phyloP scores from a whole-genome alignment of 2,113 vertebrate genomes.

The Numida meleagris region DNA sequence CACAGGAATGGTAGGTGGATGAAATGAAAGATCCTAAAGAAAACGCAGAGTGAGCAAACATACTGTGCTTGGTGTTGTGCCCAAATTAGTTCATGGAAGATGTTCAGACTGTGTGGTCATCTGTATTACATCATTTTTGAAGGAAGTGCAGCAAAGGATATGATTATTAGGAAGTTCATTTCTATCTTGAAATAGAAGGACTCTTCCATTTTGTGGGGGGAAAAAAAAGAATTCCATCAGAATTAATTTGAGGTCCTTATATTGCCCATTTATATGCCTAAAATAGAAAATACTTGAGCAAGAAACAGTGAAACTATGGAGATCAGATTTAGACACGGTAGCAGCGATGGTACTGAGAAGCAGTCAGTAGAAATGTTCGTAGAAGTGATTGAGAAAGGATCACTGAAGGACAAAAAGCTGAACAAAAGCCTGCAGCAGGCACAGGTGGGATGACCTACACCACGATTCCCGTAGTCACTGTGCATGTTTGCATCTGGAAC shows the following conservation, averaged over 20 bases:
- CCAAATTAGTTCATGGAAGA: neutral
- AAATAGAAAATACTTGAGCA: slow-evolving; percentile 14
- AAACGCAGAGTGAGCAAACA: neutral
- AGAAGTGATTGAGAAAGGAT: neutral
- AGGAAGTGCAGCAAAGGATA: neutral
- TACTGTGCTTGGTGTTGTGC: neutral
- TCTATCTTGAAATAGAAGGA: neutral
- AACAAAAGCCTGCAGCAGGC: neutral
- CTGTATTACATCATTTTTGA: neutral
- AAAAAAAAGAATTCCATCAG: neutral
- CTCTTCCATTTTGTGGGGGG: neutral
- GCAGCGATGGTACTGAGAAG: neutral
- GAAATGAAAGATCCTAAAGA: neutral
- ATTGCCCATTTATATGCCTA: neutral
- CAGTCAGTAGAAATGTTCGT: neutral
- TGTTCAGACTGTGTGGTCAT: neutral
- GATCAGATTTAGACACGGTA: neutral
- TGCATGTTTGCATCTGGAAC: rapidly evolving
- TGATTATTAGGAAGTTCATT: neutral
- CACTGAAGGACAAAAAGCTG: neutral
- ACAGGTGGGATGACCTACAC: rapidly evolving
- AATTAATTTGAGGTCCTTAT: neutral
- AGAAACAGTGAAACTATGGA: neutral
- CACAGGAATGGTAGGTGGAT: neutral
- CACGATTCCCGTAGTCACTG: neutral